Evolutionary conservation across 2,113 vertebrate genomes (phyloP).

Genomic region (Balaeniceps rex): DNA sequence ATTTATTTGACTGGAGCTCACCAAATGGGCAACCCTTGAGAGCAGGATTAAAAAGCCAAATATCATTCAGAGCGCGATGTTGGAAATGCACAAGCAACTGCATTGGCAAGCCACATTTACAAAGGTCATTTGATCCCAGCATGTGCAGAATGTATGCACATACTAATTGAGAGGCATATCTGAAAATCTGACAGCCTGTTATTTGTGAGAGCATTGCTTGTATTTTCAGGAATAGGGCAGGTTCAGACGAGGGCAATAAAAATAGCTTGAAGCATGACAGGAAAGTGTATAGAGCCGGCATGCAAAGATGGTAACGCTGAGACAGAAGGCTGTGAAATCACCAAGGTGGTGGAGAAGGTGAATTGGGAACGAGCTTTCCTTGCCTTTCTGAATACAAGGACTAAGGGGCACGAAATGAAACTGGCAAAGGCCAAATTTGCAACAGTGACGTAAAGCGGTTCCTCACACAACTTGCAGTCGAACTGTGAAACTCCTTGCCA

Average conservation of each 20-base stretch:
- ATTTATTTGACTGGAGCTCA: neutral
- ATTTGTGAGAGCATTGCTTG: neutral
- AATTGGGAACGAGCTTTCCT: rapidly evolving
- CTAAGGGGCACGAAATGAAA: neutral
- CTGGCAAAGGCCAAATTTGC: neutral
- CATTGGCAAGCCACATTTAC: neutral
- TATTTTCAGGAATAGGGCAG: neutral
- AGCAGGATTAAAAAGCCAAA: neutral
- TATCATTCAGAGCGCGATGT: neutral
- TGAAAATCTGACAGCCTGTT: constrained; percentile 9
- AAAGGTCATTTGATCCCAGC: constrained; percentile 14
- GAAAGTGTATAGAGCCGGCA: neutral
- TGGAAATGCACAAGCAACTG: neutral
- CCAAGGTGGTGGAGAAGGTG: neutral
- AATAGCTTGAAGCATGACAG: neutral
- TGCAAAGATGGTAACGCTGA: neutral
- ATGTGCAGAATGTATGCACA: constrained; percentile 19
- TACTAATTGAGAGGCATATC: constrained; percentile 13
- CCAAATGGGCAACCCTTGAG: neutral
- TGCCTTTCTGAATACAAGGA: neutral
- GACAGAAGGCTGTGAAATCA: neutral
- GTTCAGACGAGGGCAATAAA: neutral
- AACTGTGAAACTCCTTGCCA: neutral
- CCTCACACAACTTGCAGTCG: neutral
- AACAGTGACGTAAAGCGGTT: neutral